A percentile compares a stretch with the other conserved stretches of the same genome.
phyloP scores from a whole-genome alignment of 35 echinoderm and acorn worm genomes.

The Diadema setosum region DNA sequence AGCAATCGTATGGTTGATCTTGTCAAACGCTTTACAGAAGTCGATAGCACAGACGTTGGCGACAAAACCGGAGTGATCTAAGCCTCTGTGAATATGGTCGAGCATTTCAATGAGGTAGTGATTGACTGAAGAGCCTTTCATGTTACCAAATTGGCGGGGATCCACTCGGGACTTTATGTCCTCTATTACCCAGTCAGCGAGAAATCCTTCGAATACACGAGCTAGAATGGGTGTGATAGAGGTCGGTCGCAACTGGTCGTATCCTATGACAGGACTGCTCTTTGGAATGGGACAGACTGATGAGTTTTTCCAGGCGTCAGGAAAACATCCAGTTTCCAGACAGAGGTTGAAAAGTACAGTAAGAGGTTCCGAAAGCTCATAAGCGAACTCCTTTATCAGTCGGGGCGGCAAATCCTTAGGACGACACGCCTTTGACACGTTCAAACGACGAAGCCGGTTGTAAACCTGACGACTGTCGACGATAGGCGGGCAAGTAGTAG shows the following conservation, averaged over 20 bases:
- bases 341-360: not conserved
- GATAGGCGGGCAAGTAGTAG: not conserved
- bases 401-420: not conserved
- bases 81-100: not conserved
- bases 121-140: slow-evolving; percentile 1
- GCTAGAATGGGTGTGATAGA: slow-evolving; percentile 12
- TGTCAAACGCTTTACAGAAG: too few relatives aligned
- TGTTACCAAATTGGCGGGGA: slow-evolving; percentile 21
- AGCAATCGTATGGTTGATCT: too few relatives aligned
- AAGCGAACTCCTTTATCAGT: slow-evolving; percentile 10
- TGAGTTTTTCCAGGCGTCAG: not conserved
- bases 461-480: not conserved
- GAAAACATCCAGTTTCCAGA: slow-evolving; percentile 6
- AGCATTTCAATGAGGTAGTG: slow-evolving; percentile 46
- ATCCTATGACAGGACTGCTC: not conserved
- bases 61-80: not conserved
- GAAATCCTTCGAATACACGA: slow-evolving; percentile 27
- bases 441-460: not conserved
- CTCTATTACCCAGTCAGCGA: slow-evolving; percentile 8
- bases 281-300: slow-evolving; percentile 40
- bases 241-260: slow-evolving; percentile 14
- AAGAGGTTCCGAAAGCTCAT: slow-evolving; percentile 19
- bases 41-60: not conserved
- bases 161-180: slow-evolving; percentile 24
- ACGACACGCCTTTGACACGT: slow-evolving; percentile 16